phyloP scores from a whole-genome alignment of 2,797 vertebrate species.

The Semotilus atromaculatus region DNA sequence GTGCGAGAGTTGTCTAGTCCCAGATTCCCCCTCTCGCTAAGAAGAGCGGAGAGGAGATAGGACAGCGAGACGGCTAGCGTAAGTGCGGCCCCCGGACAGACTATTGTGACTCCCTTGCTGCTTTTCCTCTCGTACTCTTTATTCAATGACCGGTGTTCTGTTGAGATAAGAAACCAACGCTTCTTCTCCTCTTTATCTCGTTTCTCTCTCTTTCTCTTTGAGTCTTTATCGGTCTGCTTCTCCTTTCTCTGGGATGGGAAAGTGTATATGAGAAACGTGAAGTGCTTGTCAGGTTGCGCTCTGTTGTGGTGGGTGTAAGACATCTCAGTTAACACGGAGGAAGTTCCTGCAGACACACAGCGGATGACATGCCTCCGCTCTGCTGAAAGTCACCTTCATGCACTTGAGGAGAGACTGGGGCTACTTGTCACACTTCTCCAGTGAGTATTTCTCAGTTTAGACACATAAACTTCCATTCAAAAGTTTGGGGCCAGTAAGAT shows the following conservation, averaged over 20 bases:
- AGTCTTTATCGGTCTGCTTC: constrained; percentile 29
- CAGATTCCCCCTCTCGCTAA: constrained; percentile 35
- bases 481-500: not conserved
- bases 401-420: not conserved
- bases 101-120: constrained; percentile 30
- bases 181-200: constrained; percentile 49
- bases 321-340: constrained; percentile 32
- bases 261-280: constrained; percentile 19
- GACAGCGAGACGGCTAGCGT: constrained; percentile 21
- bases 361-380: not conserved
- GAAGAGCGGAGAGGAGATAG: constrained; percentile 5
- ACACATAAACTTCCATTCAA: not conserved
- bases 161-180: constrained; percentile 50
- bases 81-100: constrained; percentile 33
- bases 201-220: constrained; percentile 25
- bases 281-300: constrained; percentile 27
- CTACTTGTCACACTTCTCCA: not conserved
- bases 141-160: constrained; percentile 52
- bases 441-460: not conserved
- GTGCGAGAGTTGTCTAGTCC: constrained; percentile 5
- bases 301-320: constrained; percentile 28
- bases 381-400: constrained; percentile 40
- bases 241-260: constrained; percentile 18
- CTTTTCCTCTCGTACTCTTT: constrained; percentile 41
- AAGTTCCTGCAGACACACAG: not conserved